Conservation (phyloP, 1,140 invertebrate genomes). For the Eueides isabella region DNA sequence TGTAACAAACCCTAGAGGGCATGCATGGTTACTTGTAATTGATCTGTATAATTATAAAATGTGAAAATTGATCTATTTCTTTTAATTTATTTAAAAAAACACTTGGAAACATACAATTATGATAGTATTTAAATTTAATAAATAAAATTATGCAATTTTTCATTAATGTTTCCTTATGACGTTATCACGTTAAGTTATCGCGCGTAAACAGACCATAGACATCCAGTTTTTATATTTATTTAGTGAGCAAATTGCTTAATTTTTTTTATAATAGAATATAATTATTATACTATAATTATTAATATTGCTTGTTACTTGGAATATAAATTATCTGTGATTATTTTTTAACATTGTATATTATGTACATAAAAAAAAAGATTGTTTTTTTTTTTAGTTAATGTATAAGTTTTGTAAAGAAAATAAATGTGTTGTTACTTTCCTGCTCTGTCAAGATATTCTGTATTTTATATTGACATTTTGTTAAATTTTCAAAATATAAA, state of each 20-base stretch:
- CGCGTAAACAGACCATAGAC: not conserved
- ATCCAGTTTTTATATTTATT: not conserved
- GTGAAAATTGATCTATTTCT: too few species aligned
- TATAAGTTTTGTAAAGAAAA: not conserved
- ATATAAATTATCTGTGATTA: slow-evolving; percentile 5
- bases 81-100: too few species aligned
- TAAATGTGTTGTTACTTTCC: not conserved
- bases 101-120: too few species aligned
- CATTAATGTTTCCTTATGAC: too few species aligned
- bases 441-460: not conserved
- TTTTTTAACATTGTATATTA: not conserved
- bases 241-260: not conserved
- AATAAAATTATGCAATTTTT: too few species aligned
- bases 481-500: not conserved
- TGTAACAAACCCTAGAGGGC: too few species aligned
- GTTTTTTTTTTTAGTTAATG: not conserved
- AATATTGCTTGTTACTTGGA: not conserved
- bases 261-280: too few species aligned
- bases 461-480: not conserved
- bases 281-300: not conserved
- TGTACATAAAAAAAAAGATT: not conserved
- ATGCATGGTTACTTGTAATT: too few species aligned
- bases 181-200: too few species aligned
- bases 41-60: too few species aligned
- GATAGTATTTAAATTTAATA: too few species aligned